Evolutionary conservation across 1,140 invertebrate species (phyloP).

Genomic region (Eufriesea mexicana): DNA sequence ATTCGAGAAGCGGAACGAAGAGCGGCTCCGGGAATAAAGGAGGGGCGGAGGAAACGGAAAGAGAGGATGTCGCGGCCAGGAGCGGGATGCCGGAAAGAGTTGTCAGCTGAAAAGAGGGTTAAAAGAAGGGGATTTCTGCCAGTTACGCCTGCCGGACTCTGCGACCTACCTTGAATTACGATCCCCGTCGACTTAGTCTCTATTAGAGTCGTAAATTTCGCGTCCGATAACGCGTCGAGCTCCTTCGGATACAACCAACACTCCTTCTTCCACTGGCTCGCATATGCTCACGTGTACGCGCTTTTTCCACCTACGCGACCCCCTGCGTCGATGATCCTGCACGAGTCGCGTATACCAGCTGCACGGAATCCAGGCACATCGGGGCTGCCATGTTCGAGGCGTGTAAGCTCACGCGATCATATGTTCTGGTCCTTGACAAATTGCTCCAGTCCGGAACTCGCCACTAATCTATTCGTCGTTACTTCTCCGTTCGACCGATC

Average conservation of each 20-base stretch:
- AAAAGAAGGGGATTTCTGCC: constrained; percentile 34
- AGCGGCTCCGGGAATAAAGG: background rate
- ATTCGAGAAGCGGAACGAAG: constrained; percentile 32
- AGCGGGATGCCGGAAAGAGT: constrained; percentile 20
- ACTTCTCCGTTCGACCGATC: constrained; percentile 10
- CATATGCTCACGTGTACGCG: background rate
- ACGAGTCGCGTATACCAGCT: too few species aligned
- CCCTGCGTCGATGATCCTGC: too few species aligned
- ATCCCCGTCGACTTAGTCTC: constrained; percentile 71
- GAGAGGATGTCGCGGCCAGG: background rate
- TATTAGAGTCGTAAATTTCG: constrained; percentile 78
- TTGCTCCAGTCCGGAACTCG: constrained; percentile 53
- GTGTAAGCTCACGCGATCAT: constrained; percentile 31
- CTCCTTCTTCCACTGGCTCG: background rate
- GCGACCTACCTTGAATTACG: constrained; percentile 75
- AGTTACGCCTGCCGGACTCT: constrained; percentile 72
- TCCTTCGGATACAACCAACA: constrained; percentile 29
- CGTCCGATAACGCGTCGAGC: constrained; percentile 73
- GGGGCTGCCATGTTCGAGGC: background rate
- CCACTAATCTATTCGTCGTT: constrained; percentile 65
- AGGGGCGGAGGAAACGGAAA: background rate
- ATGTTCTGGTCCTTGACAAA: constrained; percentile 60
- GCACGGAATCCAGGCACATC: too few species aligned
- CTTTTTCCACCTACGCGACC: background rate
- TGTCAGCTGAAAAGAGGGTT: background rate